Conservation (phyloP, 2,888 invertebrate species). For the Ganaspis brasiliensis region DNA sequence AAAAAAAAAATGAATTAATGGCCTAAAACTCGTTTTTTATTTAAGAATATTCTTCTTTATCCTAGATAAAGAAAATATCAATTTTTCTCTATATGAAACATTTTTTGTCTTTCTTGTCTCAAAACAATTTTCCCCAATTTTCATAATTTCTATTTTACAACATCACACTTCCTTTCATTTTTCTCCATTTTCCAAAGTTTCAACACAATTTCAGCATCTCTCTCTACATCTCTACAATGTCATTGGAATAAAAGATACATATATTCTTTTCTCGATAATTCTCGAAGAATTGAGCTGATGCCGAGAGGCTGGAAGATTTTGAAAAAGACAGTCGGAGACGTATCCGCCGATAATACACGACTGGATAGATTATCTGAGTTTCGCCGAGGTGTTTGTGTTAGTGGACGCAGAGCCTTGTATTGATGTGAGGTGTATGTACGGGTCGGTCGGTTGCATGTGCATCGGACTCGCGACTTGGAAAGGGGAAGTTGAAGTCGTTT, state of each 20-base stretch:
- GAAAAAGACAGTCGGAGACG: slow-evolving; percentile 57
- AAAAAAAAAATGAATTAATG: too few species aligned
- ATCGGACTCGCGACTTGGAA: slow-evolving; percentile 70
- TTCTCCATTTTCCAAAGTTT: not conserved
- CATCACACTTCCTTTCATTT: not conserved
- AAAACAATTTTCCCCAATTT: too few species aligned
- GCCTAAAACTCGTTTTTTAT: too few species aligned
- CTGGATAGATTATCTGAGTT: slow-evolving; percentile 47
- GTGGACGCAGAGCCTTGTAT: slow-evolving; percentile 59
- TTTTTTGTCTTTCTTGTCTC: too few species aligned
- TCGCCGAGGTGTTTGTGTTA: slow-evolving; percentile 30
- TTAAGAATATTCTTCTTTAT: too few species aligned
- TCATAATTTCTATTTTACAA: too few species aligned
- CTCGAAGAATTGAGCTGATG: not conserved
- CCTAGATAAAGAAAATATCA: too few species aligned
- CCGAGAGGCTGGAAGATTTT: slow-evolving; percentile 44
- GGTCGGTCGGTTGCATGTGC: slow-evolving; percentile 70
- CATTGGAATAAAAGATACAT: too few species aligned
- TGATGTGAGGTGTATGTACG: slow-evolving; percentile 52
- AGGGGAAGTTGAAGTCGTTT: slow-evolving; percentile 75
- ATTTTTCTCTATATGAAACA: too few species aligned
- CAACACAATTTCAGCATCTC: not conserved
- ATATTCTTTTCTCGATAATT: not conserved
- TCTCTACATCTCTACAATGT: not conserved
- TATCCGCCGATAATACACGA: slow-evolving; percentile 59